Percentiles rank a stretch among this genome's conserved stretches.
Conservation (phyloP, 2,888 invertebrate genomes). For the Periphyllus acericola region DNA sequence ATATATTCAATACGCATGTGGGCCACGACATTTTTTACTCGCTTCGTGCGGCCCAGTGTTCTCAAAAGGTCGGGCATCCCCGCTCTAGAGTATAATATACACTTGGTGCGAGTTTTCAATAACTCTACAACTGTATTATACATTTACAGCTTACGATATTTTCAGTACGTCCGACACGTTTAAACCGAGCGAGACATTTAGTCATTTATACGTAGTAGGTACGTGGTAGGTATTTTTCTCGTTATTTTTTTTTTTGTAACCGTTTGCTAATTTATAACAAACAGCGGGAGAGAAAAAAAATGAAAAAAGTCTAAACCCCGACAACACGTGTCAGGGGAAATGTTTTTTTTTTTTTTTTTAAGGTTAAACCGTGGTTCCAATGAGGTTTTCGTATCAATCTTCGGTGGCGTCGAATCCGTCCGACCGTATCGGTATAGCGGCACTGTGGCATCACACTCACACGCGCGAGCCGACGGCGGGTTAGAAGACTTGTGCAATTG, state of each 20-base stretch:
- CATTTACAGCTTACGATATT: too few relatives aligned
- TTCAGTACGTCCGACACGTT: too few relatives aligned
- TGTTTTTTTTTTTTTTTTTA: background rate
- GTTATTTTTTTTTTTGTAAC: background rate
- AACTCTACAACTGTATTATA: too few relatives aligned
- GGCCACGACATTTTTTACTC: too few relatives aligned
- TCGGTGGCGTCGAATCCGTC: constrained; percentile 30
- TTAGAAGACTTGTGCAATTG: constrained; percentile 41
- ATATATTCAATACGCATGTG: too few relatives aligned
- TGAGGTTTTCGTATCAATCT: constrained; percentile 56
- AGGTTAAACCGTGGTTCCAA: constrained; percentile 47
- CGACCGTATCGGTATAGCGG: constrained; percentile 10
- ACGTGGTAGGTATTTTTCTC: background rate
- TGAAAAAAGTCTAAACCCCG: constrained; percentile 6
- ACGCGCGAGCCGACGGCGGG: background rate
- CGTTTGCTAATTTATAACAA: constrained; percentile 28
- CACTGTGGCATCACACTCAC: background rate
- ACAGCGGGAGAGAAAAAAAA: background rate
- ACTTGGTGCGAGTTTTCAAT: too few relatives aligned
- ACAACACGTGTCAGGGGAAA: constrained; percentile 15
- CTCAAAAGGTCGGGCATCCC: too few relatives aligned
- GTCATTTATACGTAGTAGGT: background rate
- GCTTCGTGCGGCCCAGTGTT: too few relatives aligned
- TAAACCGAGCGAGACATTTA: too few relatives aligned
- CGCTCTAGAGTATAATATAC: too few relatives aligned